phyloP scores from a whole-genome alignment of 2,797 vertebrate genomes.

The Neostethus bicornis region DNA sequence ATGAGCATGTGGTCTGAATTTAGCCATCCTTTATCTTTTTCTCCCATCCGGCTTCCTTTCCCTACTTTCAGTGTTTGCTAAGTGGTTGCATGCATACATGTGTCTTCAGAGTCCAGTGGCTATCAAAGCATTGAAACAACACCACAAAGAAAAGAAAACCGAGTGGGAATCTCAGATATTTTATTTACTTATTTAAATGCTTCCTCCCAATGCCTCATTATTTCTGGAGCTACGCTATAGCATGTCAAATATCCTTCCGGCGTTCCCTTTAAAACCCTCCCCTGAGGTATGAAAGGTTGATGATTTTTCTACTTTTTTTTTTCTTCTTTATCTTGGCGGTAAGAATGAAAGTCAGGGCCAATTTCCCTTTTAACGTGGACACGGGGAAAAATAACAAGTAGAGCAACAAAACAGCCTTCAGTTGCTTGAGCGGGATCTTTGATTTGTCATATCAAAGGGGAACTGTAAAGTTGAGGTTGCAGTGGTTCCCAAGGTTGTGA shows the following conservation, averaged over 20 bases:
- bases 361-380: conserved; percentile 63
- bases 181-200: conserved; percentile 45
- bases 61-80: conserved; percentile 52
- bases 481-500: conserved; percentile 65
- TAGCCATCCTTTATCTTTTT: conserved; percentile 70
- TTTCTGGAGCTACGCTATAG: conserved; percentile 11
- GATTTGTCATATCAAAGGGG: conserved; percentile 72
- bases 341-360: conserved; percentile 68
- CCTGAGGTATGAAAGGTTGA: conserved; percentile 53
- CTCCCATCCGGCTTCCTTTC: conserved; percentile 73
- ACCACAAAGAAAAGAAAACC: conserved; percentile 2
- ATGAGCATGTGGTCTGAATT: conserved; percentile 78
- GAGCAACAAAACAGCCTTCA: conserved; percentile 67
- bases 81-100: conserved; percentile 70
- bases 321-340: conserved; percentile 15
- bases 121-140: conserved; percentile 12
- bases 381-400: conserved; percentile 52
- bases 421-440: conserved; percentile 55
- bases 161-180: conserved; percentile 17
- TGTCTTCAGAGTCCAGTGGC: conserved; percentile 49
- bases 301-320: conserved; percentile 8
- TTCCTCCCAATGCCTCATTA: conserved; percentile 33
- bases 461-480: conserved; percentile 45
- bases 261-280: conserved; percentile 13
- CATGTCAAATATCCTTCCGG: conserved; percentile 26